phyloP scores from a whole-genome alignment of 2,797 vertebrate species.

The Cryptoblepharus egeriae region DNA sequence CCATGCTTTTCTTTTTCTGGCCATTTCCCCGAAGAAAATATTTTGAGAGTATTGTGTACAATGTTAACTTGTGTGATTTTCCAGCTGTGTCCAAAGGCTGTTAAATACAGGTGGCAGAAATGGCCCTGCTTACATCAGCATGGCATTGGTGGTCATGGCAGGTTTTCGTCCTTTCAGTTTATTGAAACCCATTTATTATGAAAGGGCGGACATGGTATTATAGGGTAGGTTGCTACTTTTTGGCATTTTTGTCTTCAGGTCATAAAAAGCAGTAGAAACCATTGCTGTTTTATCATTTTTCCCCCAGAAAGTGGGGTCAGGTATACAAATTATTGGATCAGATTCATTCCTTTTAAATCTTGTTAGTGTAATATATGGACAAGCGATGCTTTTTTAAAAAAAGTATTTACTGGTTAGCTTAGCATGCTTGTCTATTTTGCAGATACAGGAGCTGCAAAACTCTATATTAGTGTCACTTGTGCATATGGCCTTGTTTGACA shows the following conservation, averaged over 20 bases:
- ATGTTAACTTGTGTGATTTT: background rate
- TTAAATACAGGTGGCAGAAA: background rate
- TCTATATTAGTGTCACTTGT: background rate
- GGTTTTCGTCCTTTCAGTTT: background rate
- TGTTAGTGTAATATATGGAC: background rate
- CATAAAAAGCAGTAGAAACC: conserved; percentile 43
- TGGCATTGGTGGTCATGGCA: background rate
- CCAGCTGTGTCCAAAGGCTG: background rate
- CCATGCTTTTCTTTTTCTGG: background rate
- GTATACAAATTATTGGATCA: conserved; percentile 36
- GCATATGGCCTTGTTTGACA: background rate
- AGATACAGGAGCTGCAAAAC: background rate
- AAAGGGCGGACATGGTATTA: background rate
- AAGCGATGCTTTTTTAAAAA: background rate
- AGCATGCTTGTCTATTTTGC: background rate
- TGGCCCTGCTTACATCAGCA: background rate
- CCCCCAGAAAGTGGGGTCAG: conserved; percentile 50
- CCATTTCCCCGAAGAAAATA: background rate
- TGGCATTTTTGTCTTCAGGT: conserved; percentile 23
- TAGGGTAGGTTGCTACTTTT: background rate
- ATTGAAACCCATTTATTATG: background rate
- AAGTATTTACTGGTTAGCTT: fast-evolving
- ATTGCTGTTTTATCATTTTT: conserved; percentile 53
- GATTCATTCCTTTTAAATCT: background rate
- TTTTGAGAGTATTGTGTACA: background rate